Conservation (phyloP, 1,140 invertebrate genomes). For the Scaptodrosophila lebanonensis region DNA sequence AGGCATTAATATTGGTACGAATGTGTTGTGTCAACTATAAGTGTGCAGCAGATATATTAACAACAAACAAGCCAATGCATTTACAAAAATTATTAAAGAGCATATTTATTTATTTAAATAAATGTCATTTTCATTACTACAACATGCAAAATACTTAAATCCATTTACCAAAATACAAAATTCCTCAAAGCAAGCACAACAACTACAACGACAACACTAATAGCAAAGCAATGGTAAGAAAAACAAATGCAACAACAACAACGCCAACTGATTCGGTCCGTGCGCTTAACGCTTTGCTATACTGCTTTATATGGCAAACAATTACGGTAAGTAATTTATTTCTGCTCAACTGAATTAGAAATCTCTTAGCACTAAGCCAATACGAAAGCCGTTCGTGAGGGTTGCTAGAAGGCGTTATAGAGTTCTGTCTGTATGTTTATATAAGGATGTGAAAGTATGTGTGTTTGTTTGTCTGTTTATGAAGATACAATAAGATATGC, state of each 20-base stretch:
- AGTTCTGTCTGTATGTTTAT: no score
- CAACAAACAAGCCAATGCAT: slow-evolving; percentile 62
- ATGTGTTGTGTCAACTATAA: slow-evolving; percentile 67
- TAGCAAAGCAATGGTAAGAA: slow-evolving; percentile 1
- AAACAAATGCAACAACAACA: slow-evolving; percentile 5
- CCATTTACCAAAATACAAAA: no score
- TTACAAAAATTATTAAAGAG: slow-evolving; percentile 42
- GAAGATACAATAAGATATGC: slow-evolving; percentile 74
- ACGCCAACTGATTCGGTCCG: slow-evolving; percentile 32
- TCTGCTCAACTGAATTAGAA: slow-evolving; percentile 75
- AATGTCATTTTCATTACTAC: no score
- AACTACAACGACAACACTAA: slow-evolving; percentile 2
- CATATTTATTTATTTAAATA: no score
- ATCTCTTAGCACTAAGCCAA: slow-evolving; percentile 73
- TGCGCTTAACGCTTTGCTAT: slow-evolving; percentile 49
- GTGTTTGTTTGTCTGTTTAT: slow-evolving; percentile 57
- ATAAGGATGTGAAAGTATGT: not conserved
- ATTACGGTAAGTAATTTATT: slow-evolving; percentile 75
- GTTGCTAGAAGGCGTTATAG: no score
- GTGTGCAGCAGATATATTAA: slow-evolving; percentile 68
- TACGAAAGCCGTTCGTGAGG: slow-evolving; percentile 26
- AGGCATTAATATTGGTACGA: slow-evolving; percentile 61
- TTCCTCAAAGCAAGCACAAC: slow-evolving; percentile 25
- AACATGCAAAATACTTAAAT: no score
- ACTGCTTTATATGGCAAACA: slow-evolving; percentile 69